These are phyloP conservation scores for Hemibagrus guttatus DNA, from an alignment of 2,797 vertebrate genomes.

Conservation along the genomic window DNA sequence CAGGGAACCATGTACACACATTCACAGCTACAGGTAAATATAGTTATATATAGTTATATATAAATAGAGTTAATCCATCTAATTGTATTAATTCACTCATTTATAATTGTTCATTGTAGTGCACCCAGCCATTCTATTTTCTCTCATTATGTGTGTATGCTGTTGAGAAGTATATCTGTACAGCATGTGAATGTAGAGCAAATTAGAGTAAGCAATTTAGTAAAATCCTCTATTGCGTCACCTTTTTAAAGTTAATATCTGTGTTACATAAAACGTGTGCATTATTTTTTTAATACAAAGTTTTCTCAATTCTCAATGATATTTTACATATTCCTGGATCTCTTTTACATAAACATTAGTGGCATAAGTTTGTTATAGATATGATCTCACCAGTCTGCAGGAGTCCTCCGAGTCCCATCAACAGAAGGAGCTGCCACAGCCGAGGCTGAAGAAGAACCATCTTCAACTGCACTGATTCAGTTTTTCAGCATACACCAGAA, in stretches of 20 bases:
- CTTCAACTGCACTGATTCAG: constrained; percentile 30
- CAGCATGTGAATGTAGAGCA: background rate
- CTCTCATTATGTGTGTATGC: background rate
- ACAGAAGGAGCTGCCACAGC: constrained; percentile 43
- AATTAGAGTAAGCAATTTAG: background rate
- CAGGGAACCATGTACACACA: background rate
- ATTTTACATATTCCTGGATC: background rate
- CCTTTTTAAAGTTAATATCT: background rate
- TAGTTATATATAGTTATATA: no score
- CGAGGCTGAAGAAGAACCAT: constrained; percentile 55
- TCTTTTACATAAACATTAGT: background rate
- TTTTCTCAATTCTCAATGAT: background rate
- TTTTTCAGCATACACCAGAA: background rate
- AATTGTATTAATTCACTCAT: background rate
- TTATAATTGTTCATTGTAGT: background rate
- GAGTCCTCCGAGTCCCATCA: constrained; percentile 57
- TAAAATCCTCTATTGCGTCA: background rate
- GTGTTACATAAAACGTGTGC: background rate
- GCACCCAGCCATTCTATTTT: background rate
- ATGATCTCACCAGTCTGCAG: constrained; percentile 45
- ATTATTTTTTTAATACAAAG: no score
- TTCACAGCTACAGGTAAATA: background rate
- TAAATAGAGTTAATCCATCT: background rate
- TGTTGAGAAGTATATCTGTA: background rate
- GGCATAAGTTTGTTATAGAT: background rate